Conservation (phyloP, 1,140 invertebrate species). For the Zaprionus taronus region DNA sequence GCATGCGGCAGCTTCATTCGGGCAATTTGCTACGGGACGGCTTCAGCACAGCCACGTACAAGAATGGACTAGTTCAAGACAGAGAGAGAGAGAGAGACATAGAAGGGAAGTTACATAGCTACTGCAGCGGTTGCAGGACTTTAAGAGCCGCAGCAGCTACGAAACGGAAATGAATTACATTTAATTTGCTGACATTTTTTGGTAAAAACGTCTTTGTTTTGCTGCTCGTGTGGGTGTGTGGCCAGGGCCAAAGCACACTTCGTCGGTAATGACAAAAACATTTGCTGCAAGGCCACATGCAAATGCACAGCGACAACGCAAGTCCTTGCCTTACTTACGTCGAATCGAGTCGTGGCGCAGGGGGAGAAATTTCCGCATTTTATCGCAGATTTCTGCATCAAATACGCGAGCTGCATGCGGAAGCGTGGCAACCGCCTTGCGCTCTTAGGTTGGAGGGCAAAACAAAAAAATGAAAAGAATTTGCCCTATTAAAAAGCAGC, state of each 20-base stretch:
- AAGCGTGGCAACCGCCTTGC: constrained; percentile 17
- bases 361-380: constrained; percentile 50
- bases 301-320: constrained; percentile 62
- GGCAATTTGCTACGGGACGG: constrained; percentile 73
- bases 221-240: constrained; percentile 12
- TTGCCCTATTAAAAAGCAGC: constrained; percentile 42
- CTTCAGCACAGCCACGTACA: constrained; percentile 59
- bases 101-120: constrained; percentile 5
- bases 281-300: constrained; percentile 73
- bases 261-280: constrained; percentile 74
- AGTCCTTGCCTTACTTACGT: constrained; percentile 46
- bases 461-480: constrained; percentile 14
- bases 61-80: neutral
- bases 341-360: constrained; percentile 28
- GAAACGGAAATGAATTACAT: constrained; percentile 78
- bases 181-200: constrained; percentile 74
- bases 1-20: constrained; percentile 73
- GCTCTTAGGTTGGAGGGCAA: neutral
- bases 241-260: constrained; percentile 46
- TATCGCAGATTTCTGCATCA: constrained; percentile 74
- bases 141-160: constrained; percentile 41
- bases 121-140: constrained; percentile 44
- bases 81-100: neutral
- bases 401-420: constrained; percentile 62
- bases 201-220: constrained; percentile 52